Base-by-base conservation (phyloP, 2,797 vertebrate genomes). In the Balearica regulorum region DNA sequence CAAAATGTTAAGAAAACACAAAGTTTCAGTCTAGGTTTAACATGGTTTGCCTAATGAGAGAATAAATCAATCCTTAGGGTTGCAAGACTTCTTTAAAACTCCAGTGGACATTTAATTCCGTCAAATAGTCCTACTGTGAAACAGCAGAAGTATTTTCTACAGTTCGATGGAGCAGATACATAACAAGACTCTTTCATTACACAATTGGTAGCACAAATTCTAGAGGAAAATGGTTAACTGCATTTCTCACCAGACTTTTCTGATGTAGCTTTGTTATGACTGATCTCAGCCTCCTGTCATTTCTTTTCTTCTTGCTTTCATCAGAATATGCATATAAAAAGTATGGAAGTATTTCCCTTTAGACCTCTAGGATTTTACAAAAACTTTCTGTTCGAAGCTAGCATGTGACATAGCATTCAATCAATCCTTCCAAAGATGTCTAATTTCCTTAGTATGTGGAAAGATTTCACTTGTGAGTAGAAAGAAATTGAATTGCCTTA, bases 391-490 rank as follows among this genome's bases (percentile, higher is more conserved):
- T 95, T 93, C 15, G 24, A 24, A 75, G 10, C 84, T 79, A 85
- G 33, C 37, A 86, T 83, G 33, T 65, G 66, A 58, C 41, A 86
- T 16, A 90, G 71, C 39, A 73, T 89, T 96, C 73, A 88, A 88
- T 93, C 49, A 78, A 51, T 90, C 94, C 66, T 96, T 95, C 89
- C 91, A 83, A 79, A 94, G 41, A 69, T 53, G 80, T 33, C 6
- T 53, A 94, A 96, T 61, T 96, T 92, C n/a, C 66, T 95, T 87
- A 28, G 21, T 70, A 64, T 76, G 61, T 35, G 62, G 72, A 86
- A 75, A 86, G 76, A 79, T 66, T 72, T 77, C 57, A 75, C 53
- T 77, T 91, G 69, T 83, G 55, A 79, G 8, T 43, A 11, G 48
- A 86, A 94, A 94, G 21, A 35, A 89, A 76, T 9, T 83, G 46